Evolutionary conservation across 1,140 invertebrate genomes (phyloP).

Genomic region (Drosophila obscura): DNA sequence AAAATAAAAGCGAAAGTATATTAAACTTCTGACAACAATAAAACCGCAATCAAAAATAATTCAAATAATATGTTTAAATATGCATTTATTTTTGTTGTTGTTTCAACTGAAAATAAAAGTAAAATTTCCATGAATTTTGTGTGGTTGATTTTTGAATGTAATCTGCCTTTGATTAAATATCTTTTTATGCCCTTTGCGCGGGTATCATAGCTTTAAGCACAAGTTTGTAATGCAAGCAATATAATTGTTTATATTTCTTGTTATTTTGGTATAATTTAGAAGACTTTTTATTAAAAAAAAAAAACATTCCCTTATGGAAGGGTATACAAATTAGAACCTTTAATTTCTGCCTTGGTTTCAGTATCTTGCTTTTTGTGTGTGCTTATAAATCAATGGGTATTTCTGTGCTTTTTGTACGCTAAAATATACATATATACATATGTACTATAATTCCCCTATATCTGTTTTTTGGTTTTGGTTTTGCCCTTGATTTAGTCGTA

Average conservation of each 20-base stretch:
- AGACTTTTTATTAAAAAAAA: no score
- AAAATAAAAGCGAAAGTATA: conserved; percentile 73
- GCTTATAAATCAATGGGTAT: conserved; percentile 52
- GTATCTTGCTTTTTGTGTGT: conserved; percentile 22
- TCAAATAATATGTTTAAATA: conserved; percentile 10
- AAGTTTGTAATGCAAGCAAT: no score
- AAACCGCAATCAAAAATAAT: conserved; percentile 1
- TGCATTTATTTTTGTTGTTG: not conserved
- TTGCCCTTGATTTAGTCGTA: conserved; percentile 30
- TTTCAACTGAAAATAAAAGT: not conserved
- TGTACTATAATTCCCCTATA: not conserved
- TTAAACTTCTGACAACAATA: conserved; percentile 18
- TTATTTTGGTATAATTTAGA: not conserved
- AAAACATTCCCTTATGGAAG: no score
- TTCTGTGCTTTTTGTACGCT: not conserved
- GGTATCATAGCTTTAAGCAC: no score
- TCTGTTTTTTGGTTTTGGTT: not conserved
- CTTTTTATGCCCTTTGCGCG: not conserved
- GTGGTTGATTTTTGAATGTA: not conserved
- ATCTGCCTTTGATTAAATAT: conserved; percentile 1
- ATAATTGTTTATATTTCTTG: conserved; percentile 23
- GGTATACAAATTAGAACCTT: not conserved
- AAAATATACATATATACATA: no score
- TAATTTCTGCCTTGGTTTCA: not conserved
- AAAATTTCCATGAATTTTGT: not conserved